Conservation (phyloP, 2,888 invertebrate genomes). For the Ectropis crepuscularia region DNA sequence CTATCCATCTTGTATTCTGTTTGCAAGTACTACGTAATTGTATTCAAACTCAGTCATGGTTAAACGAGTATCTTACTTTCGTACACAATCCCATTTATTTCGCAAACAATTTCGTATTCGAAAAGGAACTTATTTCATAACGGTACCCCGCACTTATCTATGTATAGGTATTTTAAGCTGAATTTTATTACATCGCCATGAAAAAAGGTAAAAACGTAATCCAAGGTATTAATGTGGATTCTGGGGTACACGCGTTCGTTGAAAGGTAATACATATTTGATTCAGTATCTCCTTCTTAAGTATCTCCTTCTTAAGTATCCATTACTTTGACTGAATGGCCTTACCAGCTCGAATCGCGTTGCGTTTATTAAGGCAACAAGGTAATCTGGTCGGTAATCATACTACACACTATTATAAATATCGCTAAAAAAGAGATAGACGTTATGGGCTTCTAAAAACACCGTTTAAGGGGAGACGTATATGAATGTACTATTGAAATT, state of each 20-base stretch:
- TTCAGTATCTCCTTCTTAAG: constrained; percentile 30
- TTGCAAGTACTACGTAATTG: constrained; percentile 14
- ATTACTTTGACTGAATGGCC: constrained; percentile 37
- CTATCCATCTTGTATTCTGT: not conserved
- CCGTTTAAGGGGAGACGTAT: not conserved
- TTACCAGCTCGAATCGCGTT: constrained; percentile 24
- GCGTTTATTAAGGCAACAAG: constrained; percentile 27
- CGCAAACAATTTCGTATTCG: constrained; percentile 52
- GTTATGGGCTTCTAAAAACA: no score
- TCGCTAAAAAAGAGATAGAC: not conserved
- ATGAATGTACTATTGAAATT: not conserved
- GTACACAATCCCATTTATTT: constrained; percentile 45
- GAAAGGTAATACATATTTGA: constrained; percentile 53
- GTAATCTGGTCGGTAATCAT: constrained; percentile 13
- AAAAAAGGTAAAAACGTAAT: constrained; percentile 80
- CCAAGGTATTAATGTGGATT: constrained; percentile 74
- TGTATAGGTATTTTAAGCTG: constrained; percentile 78
- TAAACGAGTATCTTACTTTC: not conserved
- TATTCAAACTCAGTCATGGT: not conserved
- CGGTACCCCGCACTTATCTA: constrained; percentile 50
- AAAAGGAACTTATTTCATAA: constrained; percentile 56
- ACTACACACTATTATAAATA: not conserved
- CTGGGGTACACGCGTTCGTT: constrained; percentile 59
- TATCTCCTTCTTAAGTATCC: constrained; percentile 34
- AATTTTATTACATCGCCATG: constrained; percentile 82